These are phyloP conservation scores for Celastrina argiolus DNA, from an alignment of 2,888 invertebrate species.

Conservation along the genomic window DNA sequence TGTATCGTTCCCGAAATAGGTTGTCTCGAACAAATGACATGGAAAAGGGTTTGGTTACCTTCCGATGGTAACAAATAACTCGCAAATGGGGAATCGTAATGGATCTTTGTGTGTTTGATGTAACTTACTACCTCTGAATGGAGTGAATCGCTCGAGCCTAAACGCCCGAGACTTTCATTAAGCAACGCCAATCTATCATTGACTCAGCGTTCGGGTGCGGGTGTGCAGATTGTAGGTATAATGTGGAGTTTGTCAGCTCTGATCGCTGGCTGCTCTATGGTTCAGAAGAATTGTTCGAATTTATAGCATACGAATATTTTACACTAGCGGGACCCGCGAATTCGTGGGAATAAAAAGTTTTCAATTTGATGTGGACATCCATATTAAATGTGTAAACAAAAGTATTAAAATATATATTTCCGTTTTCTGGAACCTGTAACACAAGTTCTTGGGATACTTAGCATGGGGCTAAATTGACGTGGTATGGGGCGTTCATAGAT, in stretches of 20 bases:
- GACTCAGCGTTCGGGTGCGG: not conserved
- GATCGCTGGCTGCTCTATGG: not conserved
- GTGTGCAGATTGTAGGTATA: not conserved
- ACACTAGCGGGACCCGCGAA: too few species aligned
- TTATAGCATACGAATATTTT: too few species aligned
- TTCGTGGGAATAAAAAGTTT: too few species aligned
- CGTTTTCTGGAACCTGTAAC: too few species aligned
- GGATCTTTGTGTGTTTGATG: slow-evolving; percentile 37
- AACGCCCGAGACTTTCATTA: slow-evolving; percentile 14
- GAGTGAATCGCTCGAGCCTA: slow-evolving; percentile 22
- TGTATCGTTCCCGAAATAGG: slow-evolving; percentile 64
- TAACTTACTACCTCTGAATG: slow-evolving; percentile 21
- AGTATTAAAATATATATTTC: too few species aligned
- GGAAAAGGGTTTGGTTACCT: slow-evolving; percentile 65
- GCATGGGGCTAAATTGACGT: too few species aligned
- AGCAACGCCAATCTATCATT: slow-evolving; percentile 11
- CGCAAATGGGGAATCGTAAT: slow-evolving; percentile 49
- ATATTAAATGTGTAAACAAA: too few species aligned
- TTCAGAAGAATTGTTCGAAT: not conserved
- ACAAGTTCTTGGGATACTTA: too few species aligned
- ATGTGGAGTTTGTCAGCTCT: not conserved
- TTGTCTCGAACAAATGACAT: slow-evolving; percentile 59
- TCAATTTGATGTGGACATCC: too few species aligned
- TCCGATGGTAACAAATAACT: slow-evolving; percentile 60
- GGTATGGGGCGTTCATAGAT: too few species aligned